These are phyloP conservation scores for Neofelis nebulosa DNA, from an alignment of 2,113 vertebrate genomes.

Conservation along the genomic window DNA sequence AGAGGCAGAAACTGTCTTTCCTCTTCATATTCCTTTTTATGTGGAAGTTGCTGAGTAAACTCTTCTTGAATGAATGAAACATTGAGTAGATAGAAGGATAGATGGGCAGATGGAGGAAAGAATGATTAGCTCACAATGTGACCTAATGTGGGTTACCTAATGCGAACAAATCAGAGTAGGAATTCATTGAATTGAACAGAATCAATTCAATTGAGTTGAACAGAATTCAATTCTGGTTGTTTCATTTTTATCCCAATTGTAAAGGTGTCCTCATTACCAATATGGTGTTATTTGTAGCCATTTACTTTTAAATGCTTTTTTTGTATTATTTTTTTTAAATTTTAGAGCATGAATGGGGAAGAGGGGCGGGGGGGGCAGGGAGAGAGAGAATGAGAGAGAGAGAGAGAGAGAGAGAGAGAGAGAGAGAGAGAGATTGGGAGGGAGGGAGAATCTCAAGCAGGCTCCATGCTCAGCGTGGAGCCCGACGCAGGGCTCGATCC, in stretches of 20 bases:
- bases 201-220: too few relatives aligned
- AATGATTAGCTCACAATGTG: neutral
- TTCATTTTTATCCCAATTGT: neutral
- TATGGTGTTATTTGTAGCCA: neutral
- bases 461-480: too few relatives aligned
- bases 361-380: too few relatives aligned
- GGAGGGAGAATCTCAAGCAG: too few relatives aligned
- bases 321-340: neutral
- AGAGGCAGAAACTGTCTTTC: neutral
- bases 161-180: neutral
- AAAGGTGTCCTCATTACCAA: constrained; percentile 11
- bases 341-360: too few relatives aligned
- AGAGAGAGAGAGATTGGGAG: too few relatives aligned
- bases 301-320: constrained; percentile 51
- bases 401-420: too few relatives aligned
- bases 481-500: too few relatives aligned
- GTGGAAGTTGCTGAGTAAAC: neutral
- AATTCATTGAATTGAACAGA: neutral
- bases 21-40: neutral
- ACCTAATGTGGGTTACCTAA: neutral
- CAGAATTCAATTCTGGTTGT: neutral
- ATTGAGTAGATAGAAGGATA: neutral
- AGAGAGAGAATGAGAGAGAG: too few relatives aligned
- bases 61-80: constrained; percentile 30
- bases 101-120: neutral